Base-by-base conservation (phyloP, 2,888 invertebrate species). In the Pilophorus perplexus region DNA sequence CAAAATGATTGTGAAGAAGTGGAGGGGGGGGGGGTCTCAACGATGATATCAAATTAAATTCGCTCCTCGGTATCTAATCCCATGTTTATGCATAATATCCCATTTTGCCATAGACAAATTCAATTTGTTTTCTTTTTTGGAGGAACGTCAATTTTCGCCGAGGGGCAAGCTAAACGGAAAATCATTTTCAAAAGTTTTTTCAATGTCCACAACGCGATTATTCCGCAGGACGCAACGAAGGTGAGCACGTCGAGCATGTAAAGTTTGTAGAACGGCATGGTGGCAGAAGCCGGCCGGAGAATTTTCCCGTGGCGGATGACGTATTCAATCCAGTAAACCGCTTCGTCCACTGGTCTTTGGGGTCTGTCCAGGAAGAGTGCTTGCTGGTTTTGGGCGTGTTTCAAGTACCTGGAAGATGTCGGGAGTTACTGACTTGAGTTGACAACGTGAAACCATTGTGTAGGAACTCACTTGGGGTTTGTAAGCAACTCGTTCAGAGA, bases 401-500 rank as follows among this genome's bases (percentile, higher is more conserved):
- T 16, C 2, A 14, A 25, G 23, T 59, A 59, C 42, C 59, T 59
- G 25, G n/a, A n/a, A n/a, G n/a, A 20, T 27, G 6, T n/a, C 12
- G 22, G 22, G 5, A 42, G 10, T 33, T 33, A 33, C 10, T 33
- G 33, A n/a, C 33, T 6, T 33, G 6, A 33, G 6, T 33, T 10
- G 33, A 33, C 10, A n/a, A 18, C n/a, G 18, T 8, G 6, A 44
- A 16, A 12, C 22, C 6, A 50, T 18, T 20, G n/a, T 50, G n/a
- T 20, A 5, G 14, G 4, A 28, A 33, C 74, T 73, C 77, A 81
- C 72, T 65, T 73, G 12, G 74, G 72, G 73, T 79, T 77, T 23
- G 74, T 68, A 0, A 78, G 50, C 16, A 83, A 74, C 70, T 80
- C 74, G 0, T 72, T 67, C 12, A 79, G 70, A 0, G 76, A 74